Base-by-base conservation (phyloP, 2,888 invertebrate genomes). In the Drosophila koepferae region DNA sequence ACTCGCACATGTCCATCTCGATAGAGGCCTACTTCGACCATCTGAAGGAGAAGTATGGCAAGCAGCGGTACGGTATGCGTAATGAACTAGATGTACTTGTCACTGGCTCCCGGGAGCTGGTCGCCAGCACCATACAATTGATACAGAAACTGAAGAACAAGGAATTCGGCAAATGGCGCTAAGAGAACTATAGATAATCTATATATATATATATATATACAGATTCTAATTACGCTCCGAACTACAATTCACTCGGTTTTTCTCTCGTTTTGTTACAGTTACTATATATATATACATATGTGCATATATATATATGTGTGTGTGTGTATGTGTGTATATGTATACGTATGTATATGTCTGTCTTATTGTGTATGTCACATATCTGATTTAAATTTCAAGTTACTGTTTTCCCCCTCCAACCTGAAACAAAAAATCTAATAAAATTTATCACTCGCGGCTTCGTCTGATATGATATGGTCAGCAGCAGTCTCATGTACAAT, bases 1-100 rank as follows among this genome's bases (percentile, higher is more conserved):
- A 65, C 28, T 75, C 86, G 0, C 83, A 90, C 23, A 23, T 85
- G 0, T 62, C 63, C 53, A 71, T 86, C 7, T 79, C 86, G 4
- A 71, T 88, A 0, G 49, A 34, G 2, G 58, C 89, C 34, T 82
- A 76, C 59, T 90, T 86, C 53, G 90, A 86, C 2, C 60, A 76
- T 36, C 63, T 88, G 10, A 51, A 41, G 6, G 69, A 79, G 4
- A 90, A 86, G 16, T 88, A 86, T 31, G 90, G 75, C 20, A 72
- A 72, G 12, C 86, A 77, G 6, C 58, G 71, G 9, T 89, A 83
- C 28, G 86, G 86, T 9, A 82, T 77, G 77, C 86, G 83, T 46
- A 82, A 58, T n/a, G 86, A 88, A 7, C 46, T 86, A 43, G 86
- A 90, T n/a, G 36, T 86, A 0, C 49, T 86, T 9, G 90, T 86